These are phyloP conservation scores for Erpetoichthys calabaricus DNA, from an alignment of 2,797 vertebrate species.

Conservation along the genomic window DNA sequence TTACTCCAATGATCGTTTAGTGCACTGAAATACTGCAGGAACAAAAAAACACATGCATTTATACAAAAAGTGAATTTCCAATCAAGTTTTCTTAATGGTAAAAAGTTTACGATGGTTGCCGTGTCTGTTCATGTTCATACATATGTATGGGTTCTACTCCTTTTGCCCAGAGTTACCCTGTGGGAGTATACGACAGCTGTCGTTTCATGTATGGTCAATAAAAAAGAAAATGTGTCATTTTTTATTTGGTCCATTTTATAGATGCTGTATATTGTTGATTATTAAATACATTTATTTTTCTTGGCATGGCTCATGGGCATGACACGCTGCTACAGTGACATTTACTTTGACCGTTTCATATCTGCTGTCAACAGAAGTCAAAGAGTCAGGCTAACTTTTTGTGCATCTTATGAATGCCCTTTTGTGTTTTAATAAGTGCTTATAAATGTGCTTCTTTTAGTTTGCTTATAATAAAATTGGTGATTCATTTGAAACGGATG, in stretches of 20 bases:
- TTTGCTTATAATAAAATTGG: too few species aligned
- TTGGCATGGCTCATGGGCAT: not conserved
- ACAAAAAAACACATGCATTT: too few species aligned
- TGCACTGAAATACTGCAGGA: too few species aligned
- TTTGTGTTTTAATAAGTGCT: too few species aligned
- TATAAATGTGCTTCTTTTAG: too few species aligned
- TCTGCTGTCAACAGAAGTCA: not conserved
- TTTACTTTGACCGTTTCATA: not conserved
- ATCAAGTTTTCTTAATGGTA: too few species aligned
- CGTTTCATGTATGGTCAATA: constrained; percentile 2
- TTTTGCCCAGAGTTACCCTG: not conserved
- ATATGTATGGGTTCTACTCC: not conserved
- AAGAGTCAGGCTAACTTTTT: not conserved
- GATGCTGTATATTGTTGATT: not conserved
- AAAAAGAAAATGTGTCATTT: not conserved
- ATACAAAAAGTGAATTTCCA: too few species aligned
- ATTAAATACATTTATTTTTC: not conserved
- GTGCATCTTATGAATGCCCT: too few species aligned
- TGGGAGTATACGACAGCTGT: not conserved
- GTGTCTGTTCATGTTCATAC: not conserved
- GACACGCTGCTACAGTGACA: not conserved
- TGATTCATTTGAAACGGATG: too few species aligned
- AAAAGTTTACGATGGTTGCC: too few species aligned
- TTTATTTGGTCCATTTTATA: not conserved
- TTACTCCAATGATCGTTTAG: too few species aligned